Conservation (phyloP, 2,888 invertebrate species). For the Heteropelma amictum region DNA sequence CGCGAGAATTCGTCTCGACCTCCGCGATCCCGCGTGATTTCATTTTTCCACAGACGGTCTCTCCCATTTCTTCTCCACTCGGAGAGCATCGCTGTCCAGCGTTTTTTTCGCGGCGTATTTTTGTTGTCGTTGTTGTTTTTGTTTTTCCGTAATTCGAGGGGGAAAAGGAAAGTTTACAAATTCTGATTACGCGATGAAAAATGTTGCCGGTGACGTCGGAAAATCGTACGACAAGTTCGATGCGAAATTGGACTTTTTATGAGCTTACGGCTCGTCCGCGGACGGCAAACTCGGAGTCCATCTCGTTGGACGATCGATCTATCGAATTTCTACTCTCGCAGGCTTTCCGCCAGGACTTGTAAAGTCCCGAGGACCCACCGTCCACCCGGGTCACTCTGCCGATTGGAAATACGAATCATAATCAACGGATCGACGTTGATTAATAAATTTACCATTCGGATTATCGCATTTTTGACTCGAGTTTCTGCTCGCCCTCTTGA, state of each 20-base stretch:
- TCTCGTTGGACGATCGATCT: constrained; percentile 1
- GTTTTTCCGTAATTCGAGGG: neutral
- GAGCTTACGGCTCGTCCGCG: constrained; percentile 33
- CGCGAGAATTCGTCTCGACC: neutral
- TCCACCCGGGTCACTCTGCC: constrained; percentile 32
- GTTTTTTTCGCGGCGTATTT: neutral
- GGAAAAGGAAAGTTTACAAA: constrained; percentile 4
- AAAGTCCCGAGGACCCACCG: neutral
- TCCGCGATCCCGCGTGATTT: neutral
- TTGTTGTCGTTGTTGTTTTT: too few species aligned
- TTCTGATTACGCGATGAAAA: constrained; percentile 28
- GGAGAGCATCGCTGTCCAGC: constrained; percentile 2
- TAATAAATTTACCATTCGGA: neutral
- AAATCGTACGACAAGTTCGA: neutral
- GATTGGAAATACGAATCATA: neutral
- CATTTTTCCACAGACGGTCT: neutral
- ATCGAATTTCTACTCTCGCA: constrained; percentile 7
- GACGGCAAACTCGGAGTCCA: neutral
- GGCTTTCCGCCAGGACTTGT: constrained; percentile 21
- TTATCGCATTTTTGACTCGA: too few species aligned
- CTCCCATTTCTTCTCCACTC: neutral
- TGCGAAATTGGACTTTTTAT: neutral
- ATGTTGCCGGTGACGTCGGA: too few species aligned
- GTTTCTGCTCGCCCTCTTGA: too few species aligned
- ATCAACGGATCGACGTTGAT: too few species aligned